phyloP scores from a whole-genome alignment of 2,888 invertebrate genomes.

The Platycnemis pennipes region DNA sequence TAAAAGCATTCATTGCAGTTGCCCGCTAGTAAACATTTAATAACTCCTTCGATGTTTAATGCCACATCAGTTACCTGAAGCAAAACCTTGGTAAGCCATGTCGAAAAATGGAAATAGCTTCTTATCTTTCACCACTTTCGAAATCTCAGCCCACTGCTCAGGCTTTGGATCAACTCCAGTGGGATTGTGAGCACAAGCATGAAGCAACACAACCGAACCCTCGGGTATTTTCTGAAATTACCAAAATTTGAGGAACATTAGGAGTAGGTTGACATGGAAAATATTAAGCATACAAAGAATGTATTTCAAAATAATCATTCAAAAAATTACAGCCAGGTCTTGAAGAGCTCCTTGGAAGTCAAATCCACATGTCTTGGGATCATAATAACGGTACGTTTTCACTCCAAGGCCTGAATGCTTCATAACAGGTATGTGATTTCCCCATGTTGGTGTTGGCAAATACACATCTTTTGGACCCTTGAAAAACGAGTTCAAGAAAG shows the following conservation, averaged over 20 bases:
- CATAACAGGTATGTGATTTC: constrained; percentile 97
- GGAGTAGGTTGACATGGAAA: constrained; percentile 34
- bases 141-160: constrained; percentile 95
- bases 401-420: constrained; percentile 92
- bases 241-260: constrained; percentile 69
- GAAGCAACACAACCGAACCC: constrained; percentile 93
- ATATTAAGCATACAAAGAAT: not conserved
- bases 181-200: constrained; percentile 99
- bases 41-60: not conserved
- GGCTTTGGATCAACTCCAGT: constrained; percentile 95
- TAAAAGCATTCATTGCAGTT: not conserved
- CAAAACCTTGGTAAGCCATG: constrained; percentile 99
- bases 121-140: constrained; percentile 88
- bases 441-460: constrained; percentile 97
- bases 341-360: constrained; percentile 94
- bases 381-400: constrained; percentile 96
- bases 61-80: constrained; percentile 82
- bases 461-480: constrained; percentile 90
- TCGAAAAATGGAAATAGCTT: constrained; percentile 96
- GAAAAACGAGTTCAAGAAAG: constrained; percentile 91
- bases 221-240: constrained; percentile 92
- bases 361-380: constrained; percentile 95
- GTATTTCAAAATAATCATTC: constrained; percentile 33
- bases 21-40: too few species aligned
- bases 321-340: constrained; percentile 88